These are phyloP conservation scores for Aphrophora alni DNA, from an alignment of 2,888 invertebrate genomes.

Conservation along the genomic window DNA sequence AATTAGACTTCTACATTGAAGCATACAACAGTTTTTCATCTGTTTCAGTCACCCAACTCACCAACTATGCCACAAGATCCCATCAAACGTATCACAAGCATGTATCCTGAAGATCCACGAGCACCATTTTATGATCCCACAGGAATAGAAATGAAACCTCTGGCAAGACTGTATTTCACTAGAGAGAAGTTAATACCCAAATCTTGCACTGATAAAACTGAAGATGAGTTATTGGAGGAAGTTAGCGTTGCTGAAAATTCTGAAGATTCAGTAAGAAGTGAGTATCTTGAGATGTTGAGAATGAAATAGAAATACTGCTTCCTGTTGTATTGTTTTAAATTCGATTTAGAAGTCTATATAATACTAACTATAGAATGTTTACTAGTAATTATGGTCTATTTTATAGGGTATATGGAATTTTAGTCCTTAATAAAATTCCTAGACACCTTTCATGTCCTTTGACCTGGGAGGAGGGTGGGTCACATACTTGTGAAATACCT, in stretches of 20 bases:
- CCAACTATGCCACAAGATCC: constrained; percentile 80
- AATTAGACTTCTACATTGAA: too few relatives aligned
- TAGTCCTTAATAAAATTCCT: too few relatives aligned
- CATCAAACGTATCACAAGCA: constrained; percentile 88
- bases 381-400: too few relatives aligned
- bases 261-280: constrained; percentile 72
- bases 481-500: too few relatives aligned
- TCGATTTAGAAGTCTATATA: too few relatives aligned
- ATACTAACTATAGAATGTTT: too few relatives aligned
- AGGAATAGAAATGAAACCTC: constrained; percentile 73
- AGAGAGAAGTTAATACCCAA: constrained; percentile 61
- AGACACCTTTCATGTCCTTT: too few relatives aligned
- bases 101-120: constrained; percentile 87
- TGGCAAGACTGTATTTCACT: constrained; percentile 82
- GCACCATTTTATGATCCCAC: constrained; percentile 90
- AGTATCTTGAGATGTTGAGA: constrained; percentile 55
- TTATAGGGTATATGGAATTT: too few relatives aligned
- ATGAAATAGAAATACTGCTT: too few relatives aligned
- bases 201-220: constrained; percentile 52
- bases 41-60: constrained; percentile 73
- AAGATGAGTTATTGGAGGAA: constrained; percentile 50
- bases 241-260: constrained; percentile 66
- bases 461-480: too few relatives aligned
- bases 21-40: too few relatives aligned
- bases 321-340: too few relatives aligned